phyloP scores from a whole-genome alignment of 2,797 vertebrate genomes.

The Holocentrus rufus region DNA sequence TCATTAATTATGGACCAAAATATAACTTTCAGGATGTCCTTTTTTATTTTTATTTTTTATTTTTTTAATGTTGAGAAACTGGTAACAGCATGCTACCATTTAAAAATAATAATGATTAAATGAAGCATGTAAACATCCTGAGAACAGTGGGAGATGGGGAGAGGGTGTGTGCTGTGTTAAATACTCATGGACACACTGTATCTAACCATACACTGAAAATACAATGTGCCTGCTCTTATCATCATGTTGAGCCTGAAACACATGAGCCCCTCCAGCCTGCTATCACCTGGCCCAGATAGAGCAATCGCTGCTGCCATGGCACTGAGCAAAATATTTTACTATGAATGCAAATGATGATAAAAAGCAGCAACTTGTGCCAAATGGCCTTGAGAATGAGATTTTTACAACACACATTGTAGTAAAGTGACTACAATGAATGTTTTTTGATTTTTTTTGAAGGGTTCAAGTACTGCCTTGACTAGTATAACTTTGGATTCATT shows the following conservation, averaged over 20 bases:
- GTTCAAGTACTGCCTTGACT: neutral
- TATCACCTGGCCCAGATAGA: conserved; percentile 59
- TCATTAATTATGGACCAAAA: neutral
- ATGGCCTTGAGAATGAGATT: conserved; percentile 12
- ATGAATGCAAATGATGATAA: conserved; percentile 42
- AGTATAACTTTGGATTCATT: neutral
- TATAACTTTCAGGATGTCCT: neutral
- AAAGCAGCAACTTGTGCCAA: conserved; percentile 11
- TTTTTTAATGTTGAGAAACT: no score
- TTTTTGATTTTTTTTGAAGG: no score
- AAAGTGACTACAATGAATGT: no score
- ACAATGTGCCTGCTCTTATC: conserved; percentile 38
- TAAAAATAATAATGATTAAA: no score
- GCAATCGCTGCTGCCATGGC: conserved; percentile 69
- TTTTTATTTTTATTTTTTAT: no score
- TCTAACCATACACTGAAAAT: neutral
- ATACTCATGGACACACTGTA: neutral
- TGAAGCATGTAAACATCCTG: no score
- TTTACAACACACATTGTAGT: neutral
- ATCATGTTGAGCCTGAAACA: conserved; percentile 46
- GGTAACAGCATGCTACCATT: no score
- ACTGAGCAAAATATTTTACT: conserved; percentile 61
- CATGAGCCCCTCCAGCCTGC: conserved; percentile 48
- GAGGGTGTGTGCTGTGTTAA: neutral
- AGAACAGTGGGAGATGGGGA: neutral